Base-by-base conservation (phyloP, 1,140 invertebrate genomes). In the Probaryconus sp. region DNA sequence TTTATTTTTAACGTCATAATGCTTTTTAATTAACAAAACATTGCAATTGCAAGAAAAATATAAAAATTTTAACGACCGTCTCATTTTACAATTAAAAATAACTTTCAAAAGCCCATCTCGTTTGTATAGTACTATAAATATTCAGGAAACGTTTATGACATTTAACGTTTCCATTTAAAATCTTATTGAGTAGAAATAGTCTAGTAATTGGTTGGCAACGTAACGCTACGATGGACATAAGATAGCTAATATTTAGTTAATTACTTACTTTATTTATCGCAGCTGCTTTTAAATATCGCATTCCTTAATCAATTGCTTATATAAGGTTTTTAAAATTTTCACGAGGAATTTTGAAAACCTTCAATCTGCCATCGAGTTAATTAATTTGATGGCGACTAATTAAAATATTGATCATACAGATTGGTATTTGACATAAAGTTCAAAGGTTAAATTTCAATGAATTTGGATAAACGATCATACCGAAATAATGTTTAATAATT, bases 111-210 rank as follows among this genome's bases (percentile, higher is more conserved):
- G 28, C 10, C 2, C 28, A 35, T 40, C 5, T 14, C 11, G 18
- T 48, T 61, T 48, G 5, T 10, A 6, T 2, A 48, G 31, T 13
- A 13, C 33, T 40, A 48, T 48, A 61, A 48, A 38, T 61, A 30
- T 61, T 61, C 30, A 20, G n/a, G 1, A 24, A 38, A 38, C 53
- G 28, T 58, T 58, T 35, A 37, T 31, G 20, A 47, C 40, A 33
- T 45, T 58, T 58, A 58, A 35, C 7, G 55, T 47, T 60, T 47
- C 38, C 31, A 37, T 45, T 47, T 40, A 48, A 48, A 61, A 61
- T 40, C 43, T 38, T 61, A 48, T 61, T 24, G 31, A 38, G 43
- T 48, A 48, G 56, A 61, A 48, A 61, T 30, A 48, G 56, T 61
- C 40, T 18, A 48, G 43, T 61, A 61, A 61, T 61, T 61, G 56